Evolutionary conservation across 2,888 invertebrate species (phyloP).

Genomic region (Mechanitis mazaeus): DNA sequence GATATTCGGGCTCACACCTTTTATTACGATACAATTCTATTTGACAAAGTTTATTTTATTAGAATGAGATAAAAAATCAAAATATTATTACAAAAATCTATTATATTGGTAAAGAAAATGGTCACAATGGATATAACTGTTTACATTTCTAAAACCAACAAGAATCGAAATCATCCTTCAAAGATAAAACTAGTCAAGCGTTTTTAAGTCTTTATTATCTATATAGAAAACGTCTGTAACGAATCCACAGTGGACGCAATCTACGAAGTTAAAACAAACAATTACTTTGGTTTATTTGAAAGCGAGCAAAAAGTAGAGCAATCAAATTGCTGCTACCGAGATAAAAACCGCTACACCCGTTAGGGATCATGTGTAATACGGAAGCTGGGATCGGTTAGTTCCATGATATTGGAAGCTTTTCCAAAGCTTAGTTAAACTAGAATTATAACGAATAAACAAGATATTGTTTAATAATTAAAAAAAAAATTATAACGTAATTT

Average conservation of each 20-base stretch:
- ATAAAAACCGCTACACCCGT: slow-evolving; percentile 52
- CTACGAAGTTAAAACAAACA: slow-evolving; percentile 74
- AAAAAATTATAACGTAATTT: no score
- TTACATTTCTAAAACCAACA: neutral
- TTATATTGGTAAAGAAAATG: neutral
- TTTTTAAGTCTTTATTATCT: slow-evolving; percentile 69
- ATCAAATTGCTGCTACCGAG: slow-evolving; percentile 71
- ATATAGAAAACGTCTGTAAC: slow-evolving; percentile 63
- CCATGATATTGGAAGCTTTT: slow-evolving; percentile 24
- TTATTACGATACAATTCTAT: neutral
- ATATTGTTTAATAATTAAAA: no score
- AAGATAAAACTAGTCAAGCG: slow-evolving; percentile 45
- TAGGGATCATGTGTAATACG: slow-evolving; percentile 54
- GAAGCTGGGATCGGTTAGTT: slow-evolving; percentile 46
- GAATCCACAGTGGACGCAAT: slow-evolving; percentile 69
- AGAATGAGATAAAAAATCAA: neutral
- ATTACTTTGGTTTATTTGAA: slow-evolving; percentile 74
- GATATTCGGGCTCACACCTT: slow-evolving; percentile 1
- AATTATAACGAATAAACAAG: no score
- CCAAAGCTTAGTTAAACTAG: slow-evolving; percentile 3
- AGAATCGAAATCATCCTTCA: slow-evolving; percentile 8
- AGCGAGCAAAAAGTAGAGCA: slow-evolving; percentile 70
- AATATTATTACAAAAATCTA: neutral
- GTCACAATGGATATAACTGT: neutral
- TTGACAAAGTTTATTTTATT: neutral